These are phyloP conservation scores for Drosophila buzzatii DNA, from an alignment of 2,888 invertebrate species.

Conservation along the genomic window DNA sequence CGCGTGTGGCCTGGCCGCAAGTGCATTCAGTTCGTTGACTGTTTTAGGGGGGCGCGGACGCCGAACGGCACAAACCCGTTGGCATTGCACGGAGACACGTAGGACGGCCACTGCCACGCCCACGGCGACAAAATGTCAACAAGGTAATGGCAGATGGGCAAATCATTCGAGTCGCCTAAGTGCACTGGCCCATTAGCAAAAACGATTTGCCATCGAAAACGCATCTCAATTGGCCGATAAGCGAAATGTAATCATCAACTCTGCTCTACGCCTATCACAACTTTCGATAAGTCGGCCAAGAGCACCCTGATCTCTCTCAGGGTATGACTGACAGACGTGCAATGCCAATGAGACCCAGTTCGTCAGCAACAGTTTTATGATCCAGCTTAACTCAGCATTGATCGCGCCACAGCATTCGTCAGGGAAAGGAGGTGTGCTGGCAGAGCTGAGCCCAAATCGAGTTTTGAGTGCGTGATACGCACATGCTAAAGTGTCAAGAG, in stretches of 20 bases:
- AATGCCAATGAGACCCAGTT: slow-evolving; percentile 33
- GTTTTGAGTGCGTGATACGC: neutral
- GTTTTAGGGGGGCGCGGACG: slow-evolving; percentile 54
- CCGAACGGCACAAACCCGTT: slow-evolving; percentile 46
- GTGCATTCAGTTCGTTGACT: slow-evolving; percentile 65
- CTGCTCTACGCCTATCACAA: slow-evolving; percentile 4
- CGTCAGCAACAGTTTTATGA: slow-evolving; percentile 22
- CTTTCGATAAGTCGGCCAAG: slow-evolving; percentile 69
- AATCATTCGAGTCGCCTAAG: slow-evolving; percentile 44
- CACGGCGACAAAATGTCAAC: slow-evolving; percentile 56
- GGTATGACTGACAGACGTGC: slow-evolving; percentile 55
- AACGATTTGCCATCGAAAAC: slow-evolving; percentile 33
- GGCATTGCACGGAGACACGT: slow-evolving; percentile 53
- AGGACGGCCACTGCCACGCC: slow-evolving; percentile 18
- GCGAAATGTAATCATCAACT: slow-evolving; percentile 34
- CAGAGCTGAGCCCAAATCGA: neutral
- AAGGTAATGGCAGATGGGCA: slow-evolving; percentile 56
- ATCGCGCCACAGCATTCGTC: neutral
- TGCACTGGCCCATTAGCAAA: slow-evolving; percentile 56
- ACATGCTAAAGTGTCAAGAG: neutral
- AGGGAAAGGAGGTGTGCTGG: slow-evolving; percentile 36
- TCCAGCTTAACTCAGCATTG: slow-evolving; percentile 19
- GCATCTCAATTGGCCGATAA: slow-evolving; percentile 63
- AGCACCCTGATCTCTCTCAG: slow-evolving; percentile 39
- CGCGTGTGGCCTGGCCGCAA: slow-evolving; percentile 30